Evolutionary conservation across 2,797 vertebrate species (phyloP), one percentile per base, ranked within the genome.

Genomic region (Malacoctenus gilli): DNA sequence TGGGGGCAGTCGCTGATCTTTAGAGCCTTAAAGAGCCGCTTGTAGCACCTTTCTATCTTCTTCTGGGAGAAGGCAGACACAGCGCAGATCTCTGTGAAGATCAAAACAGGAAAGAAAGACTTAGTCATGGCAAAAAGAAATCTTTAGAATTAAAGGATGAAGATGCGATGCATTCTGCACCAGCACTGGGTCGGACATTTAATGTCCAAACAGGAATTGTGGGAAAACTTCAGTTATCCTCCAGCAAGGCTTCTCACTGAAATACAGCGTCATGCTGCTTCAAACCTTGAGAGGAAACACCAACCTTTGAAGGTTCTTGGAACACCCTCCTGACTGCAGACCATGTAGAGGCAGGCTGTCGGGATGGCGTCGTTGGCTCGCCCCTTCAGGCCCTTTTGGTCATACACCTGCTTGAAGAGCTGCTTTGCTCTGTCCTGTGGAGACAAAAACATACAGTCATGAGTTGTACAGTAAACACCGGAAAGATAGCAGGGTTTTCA

Each of bases 301-400:
- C n/a, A n/a, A 98, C 97, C 97, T 96, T 99, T 99, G 86, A 99
- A 99, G 0, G 97, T 99, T 82, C 96, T 90, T 2, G 97, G 97
- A 65, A 99, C 97, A 0, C 97, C 97, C 79, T 99, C 97, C 75
- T 99, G 97, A 87, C 97, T 94, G 81, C 97, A 99, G 68, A 97
- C 97, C 50, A 99, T 99, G 85, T 99, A 99, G 67, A 99, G 95
- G 83, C 97, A 99, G 68, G 97, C 97, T 0, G 97, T 99, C 52
- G 97, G 96, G 40, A 99, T 99, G 47, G 97, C 97, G 48, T 99
- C 97, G 14, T 99, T 99, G 84, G 95, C 95, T 87, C 97, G 92
- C 8, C 97, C 97, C 85, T 99, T 99, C 76, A 99, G 91, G 85
- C 97, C 98, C 90, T 98, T 99, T 83, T 99, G 97, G 76, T 99